Percentiles rank a stretch among this genome's conserved stretches.
Conservation (phyloP, 2,888 invertebrate species). For the Drosophila cyrtoloma region DNA sequence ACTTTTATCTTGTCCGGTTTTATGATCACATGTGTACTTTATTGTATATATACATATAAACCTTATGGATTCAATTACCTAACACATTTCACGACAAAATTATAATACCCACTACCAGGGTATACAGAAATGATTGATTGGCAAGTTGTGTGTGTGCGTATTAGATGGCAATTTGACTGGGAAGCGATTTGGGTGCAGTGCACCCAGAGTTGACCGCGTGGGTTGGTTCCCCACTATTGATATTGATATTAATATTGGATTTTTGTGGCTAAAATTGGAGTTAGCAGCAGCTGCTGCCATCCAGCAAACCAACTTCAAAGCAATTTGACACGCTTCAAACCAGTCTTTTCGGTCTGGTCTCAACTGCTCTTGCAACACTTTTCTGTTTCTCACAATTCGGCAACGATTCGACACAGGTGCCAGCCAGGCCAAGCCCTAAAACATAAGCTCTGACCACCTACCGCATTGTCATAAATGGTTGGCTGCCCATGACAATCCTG, state of each 20-base stretch:
- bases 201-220: constrained; percentile 33
- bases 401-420: constrained; percentile 62
- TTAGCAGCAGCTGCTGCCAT: constrained; percentile 45
- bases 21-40: neutral
- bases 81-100: neutral
- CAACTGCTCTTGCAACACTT: constrained; percentile 70
- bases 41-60: neutral
- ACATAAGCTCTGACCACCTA: constrained; percentile 8
- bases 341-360: constrained; percentile 49
- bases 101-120: neutral
- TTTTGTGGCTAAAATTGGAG: constrained; percentile 46
- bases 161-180: constrained; percentile 49
- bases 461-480: constrained; percentile 10
- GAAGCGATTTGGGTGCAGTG: constrained; percentile 70
- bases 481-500: constrained; percentile 11
- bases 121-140: constrained; percentile 67
- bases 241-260: constrained; percentile 56
- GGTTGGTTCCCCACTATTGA: constrained; percentile 47
- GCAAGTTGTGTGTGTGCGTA: constrained; percentile 28
- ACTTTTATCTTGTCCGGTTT: neutral
- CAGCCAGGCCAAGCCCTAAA: constrained; percentile 27
- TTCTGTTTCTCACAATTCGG: constrained; percentile 32
- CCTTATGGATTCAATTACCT: neutral
- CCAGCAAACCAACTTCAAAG: constrained; percentile 36
- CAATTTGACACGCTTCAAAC: constrained; percentile 73